These are phyloP conservation scores for Diploscapter pachys DNA, from an alignment of 1,140 invertebrate genomes.

Conservation along the genomic window DNA sequence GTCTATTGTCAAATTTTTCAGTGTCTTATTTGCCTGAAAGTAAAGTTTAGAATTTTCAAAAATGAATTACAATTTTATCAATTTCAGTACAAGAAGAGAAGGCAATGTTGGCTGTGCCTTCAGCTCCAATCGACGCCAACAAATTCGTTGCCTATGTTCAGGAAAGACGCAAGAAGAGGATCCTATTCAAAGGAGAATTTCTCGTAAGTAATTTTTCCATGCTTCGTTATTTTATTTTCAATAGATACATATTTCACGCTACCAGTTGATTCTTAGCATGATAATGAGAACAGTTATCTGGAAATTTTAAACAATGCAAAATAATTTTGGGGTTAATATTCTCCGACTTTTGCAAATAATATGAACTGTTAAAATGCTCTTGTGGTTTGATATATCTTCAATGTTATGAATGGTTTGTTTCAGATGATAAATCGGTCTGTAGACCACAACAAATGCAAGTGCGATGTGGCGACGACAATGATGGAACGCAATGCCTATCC, in stretches of 20 bases:
- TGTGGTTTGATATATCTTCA: too few species aligned
- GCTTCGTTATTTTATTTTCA: conserved; percentile 14
- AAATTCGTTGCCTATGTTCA: conserved; percentile 59
- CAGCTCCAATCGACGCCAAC: conserved; percentile 54
- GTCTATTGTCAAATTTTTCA: too few species aligned
- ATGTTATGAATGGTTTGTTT: conserved; percentile 3
- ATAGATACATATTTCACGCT: background rate
- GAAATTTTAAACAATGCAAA: too few species aligned
- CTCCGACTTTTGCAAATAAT: too few species aligned
- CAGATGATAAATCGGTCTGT: conserved; percentile 56
- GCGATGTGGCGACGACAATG: conserved; percentile 52
- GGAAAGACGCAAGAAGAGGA: conserved; percentile 54
- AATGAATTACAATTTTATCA: background rate
- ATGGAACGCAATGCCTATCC: conserved; percentile 53
- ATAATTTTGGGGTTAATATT: too few species aligned
- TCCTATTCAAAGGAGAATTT: conserved; percentile 59
- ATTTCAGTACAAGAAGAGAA: conserved; percentile 59
- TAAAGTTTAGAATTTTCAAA: too few species aligned
- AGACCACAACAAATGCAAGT: conserved; percentile 49
- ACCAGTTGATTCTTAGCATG: too few species aligned
- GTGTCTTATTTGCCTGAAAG: too few species aligned
- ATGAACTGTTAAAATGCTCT: too few species aligned
- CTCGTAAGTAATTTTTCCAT: conserved; percentile 40
- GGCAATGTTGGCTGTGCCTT: conserved; percentile 54
- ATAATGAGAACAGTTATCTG: too few species aligned